phyloP scores from a whole-genome alignment of 2,888 invertebrate species.

The Sthenelais limicola region DNA sequence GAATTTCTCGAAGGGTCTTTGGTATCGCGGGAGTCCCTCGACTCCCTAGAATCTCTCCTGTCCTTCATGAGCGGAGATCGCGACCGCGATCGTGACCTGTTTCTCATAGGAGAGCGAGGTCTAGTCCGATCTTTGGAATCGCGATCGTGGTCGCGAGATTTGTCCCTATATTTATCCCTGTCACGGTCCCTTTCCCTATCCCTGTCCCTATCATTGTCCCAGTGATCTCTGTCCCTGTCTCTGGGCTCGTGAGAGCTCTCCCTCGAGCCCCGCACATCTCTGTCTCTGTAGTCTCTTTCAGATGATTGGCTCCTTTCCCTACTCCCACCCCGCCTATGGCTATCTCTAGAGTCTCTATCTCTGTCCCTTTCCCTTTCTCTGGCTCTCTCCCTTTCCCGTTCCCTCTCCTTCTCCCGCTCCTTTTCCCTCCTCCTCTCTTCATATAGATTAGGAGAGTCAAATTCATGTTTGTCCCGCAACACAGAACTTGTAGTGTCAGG shows the following conservation, averaged over 20 bases:
- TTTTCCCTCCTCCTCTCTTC: constrained; percentile 18
- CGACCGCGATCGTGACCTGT: constrained; percentile 44
- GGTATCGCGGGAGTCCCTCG: constrained; percentile 3
- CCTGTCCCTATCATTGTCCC: not conserved
- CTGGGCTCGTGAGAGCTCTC: constrained; percentile 29
- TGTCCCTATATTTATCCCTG: constrained; percentile 41
- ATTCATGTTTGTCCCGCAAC: constrained; percentile 5
- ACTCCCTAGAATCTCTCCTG: constrained; percentile 12
- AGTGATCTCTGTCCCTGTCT: constrained; percentile 36
- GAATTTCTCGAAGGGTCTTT: constrained; percentile 3
- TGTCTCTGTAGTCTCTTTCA: constrained; percentile 19
- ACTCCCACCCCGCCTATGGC: too few species aligned
- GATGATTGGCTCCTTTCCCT: not conserved
- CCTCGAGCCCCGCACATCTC: constrained; percentile 7
- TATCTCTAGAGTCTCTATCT: constrained; percentile 20
- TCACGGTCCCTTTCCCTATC: constrained; percentile 25
- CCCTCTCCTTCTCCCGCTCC: constrained; percentile 50
- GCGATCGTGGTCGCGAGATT: constrained; percentile 27
- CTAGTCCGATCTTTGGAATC: constrained; percentile 32
- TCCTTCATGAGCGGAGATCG: constrained; percentile 46
- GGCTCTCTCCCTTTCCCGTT: constrained; percentile 29
- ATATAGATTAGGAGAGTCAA: constrained; percentile 1
- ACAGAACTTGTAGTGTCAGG: not conserved
- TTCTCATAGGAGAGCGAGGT: constrained; percentile 36
- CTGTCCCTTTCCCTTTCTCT: constrained; percentile 34